Conservation (phyloP, 2,888 invertebrate genomes). For the Megalurothrips usitatus region DNA sequence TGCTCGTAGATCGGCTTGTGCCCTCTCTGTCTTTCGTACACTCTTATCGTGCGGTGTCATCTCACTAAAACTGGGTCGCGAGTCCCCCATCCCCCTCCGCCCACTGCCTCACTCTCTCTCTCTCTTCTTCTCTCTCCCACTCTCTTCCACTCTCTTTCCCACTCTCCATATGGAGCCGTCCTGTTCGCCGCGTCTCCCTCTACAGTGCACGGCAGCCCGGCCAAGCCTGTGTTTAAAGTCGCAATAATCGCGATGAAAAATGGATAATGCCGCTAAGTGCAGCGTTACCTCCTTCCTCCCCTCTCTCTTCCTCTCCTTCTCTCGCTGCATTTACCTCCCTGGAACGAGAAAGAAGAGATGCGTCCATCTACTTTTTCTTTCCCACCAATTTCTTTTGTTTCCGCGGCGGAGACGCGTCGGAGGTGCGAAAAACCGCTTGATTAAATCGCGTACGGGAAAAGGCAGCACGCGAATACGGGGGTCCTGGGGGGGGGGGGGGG, state of each 20-base stretch:
- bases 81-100: neutral
- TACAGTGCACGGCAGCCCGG: no score
- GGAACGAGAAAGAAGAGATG: no score
- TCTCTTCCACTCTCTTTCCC: no score
- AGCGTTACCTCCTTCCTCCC: neutral
- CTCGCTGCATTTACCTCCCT: neutral
- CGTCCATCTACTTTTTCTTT: neutral
- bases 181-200: no score
- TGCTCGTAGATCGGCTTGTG: neutral
- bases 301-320: neutral
- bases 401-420: no score
- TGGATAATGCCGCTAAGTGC: neutral
- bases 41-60: constrained; percentile 6
- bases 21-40: neutral
- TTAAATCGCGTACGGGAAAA: no score
- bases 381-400: no score
- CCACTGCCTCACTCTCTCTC: neutral
- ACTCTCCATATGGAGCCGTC: no score
- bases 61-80: neutral
- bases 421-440: no score
- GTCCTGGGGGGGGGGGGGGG: neutral
- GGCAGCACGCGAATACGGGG: no score
- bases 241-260: constrained; percentile 11
- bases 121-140: no score
- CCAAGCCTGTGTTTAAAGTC: neutral